Percentiles rank a stretch among this genome's conserved stretches.
Evolutionary conservation across 2,797 vertebrate species (phyloP).

Genomic region (Diplodus puntazzo): DNA sequence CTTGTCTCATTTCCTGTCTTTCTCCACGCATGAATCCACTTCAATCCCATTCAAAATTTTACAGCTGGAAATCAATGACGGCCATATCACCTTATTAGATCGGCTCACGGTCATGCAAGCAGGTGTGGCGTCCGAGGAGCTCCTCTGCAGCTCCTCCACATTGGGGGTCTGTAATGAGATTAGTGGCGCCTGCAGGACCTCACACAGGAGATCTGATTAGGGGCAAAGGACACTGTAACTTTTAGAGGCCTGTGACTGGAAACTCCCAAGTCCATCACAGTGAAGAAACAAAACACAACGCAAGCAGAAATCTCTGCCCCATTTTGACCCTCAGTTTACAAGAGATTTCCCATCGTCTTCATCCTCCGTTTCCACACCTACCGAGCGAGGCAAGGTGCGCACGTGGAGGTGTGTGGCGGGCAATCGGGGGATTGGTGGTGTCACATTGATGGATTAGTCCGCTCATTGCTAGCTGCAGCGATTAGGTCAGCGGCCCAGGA

Average conservation of each 20-base stretch:
- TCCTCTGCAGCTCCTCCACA: conserved; percentile 45
- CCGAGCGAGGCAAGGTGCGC: conserved; percentile 25
- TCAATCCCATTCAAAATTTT: conserved; percentile 38
- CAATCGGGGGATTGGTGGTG: conserved; percentile 52
- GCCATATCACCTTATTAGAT: conserved; percentile 68
- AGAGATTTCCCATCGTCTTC: neutral
- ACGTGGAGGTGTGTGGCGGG: conserved; percentile 39
- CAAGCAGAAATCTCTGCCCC: conserved; percentile 19
- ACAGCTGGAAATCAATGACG: conserved; percentile 62
- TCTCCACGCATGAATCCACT: conserved; percentile 32
- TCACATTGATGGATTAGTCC: conserved; percentile 82
- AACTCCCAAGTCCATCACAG: neutral
- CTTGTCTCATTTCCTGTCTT: conserved; percentile 15
- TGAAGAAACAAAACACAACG: conserved; percentile 6
- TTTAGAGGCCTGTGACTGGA: conserved; percentile 55
- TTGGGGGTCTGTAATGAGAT: conserved; percentile 65
- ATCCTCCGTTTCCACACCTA: conserved; percentile 12
- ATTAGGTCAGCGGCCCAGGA: conserved; percentile 80
- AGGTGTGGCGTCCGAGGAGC: conserved; percentile 51
- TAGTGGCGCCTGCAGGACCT: conserved; percentile 57
- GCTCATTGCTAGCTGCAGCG: conserved; percentile 75
- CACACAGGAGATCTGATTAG: conserved; percentile 72
- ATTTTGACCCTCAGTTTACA: conserved; percentile 20
- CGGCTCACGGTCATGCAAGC: conserved; percentile 53
- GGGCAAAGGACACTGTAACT: conserved; percentile 62